Base-by-base conservation (phyloP, 2,888 invertebrate species). In the Apamea crenata region DNA sequence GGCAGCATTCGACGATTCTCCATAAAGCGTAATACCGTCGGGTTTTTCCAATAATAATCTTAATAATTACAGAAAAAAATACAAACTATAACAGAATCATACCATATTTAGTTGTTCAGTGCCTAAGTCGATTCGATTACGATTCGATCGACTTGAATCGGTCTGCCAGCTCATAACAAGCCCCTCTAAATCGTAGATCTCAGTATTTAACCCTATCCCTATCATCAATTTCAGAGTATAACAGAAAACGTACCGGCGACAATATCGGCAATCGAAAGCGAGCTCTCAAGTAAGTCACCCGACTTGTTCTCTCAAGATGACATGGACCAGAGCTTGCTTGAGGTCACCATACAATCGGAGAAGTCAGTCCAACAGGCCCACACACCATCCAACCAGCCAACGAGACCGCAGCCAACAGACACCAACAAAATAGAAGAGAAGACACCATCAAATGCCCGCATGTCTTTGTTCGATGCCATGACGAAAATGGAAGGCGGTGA, bases 271-370 rank as follows among this genome's bases (percentile, higher is more conserved):
- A 76, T 83, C 0, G 89, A 88, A 77, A 36, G 84, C 83, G 86
- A 84, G 21, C 36, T 84, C 25, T 14, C 71, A 16, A 82, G 63
- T 29, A 79, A 90, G 63, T 95, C 95, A 0, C 95, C 96, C 0
- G 95, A 96, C 61, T 78, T 96, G 65, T 96, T 96, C 85, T 92
- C 93, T 21, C 93, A 93, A 89, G 93, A 93, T 0, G 94, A 95
- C 14, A 84, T 90, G 66, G 91, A 93, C 1, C 82, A 91, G 47
- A 86, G 80, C n/a, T 78, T 91, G 21, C 76, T 86, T 21, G 90
- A 92, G 82, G 83, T 85, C 3, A 88, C 95, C 29, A 90, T 94
- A 2, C 93, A 94, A 84, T 94, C 95, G 91, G 92, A 94, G 36
- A 93, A 92, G 79, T 81, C 93, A 29, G 94, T 94, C 67, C 91